Percentiles rank a stretch among this genome's conserved stretches.
Conservation (phyloP, 1,140 invertebrate species). For the Drosophila takahashii region DNA sequence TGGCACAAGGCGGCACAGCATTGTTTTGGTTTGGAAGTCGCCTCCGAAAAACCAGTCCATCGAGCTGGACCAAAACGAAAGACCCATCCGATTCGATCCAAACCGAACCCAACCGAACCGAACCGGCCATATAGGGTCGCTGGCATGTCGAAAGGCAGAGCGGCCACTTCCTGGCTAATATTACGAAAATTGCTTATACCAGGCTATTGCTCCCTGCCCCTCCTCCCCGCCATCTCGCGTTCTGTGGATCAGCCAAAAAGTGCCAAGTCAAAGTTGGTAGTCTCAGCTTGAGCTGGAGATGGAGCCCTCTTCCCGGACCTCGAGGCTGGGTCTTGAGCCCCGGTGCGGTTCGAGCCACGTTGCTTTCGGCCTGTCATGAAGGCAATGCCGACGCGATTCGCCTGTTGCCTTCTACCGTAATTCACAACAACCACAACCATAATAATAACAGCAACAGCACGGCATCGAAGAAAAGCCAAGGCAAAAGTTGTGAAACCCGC, state of each 20-base stretch:
- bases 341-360: conserved; percentile 10
- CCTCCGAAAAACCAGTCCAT: conserved; percentile 43
- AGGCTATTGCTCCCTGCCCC: conserved; percentile 39
- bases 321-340: background rate
- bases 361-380: conserved; percentile 42
- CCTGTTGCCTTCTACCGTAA: conserved; percentile 79
- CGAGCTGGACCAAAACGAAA: conserved; percentile 29
- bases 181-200: conserved; percentile 82
- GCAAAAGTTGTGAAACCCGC: conserved; percentile 71
- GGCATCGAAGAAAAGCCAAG: conserved; percentile 57
- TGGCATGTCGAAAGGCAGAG: conserved; percentile 60
- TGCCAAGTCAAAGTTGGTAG: conserved; percentile 50
- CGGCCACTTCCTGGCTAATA: conserved; percentile 79
- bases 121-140: conserved; percentile 72
- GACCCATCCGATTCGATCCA: conserved; percentile 31
- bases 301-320: conserved; percentile 17
- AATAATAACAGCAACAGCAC: conserved; percentile 52
- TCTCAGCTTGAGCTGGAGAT: conserved; percentile 23
- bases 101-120: conserved; percentile 33
- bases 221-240: background rate
- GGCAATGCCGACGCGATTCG: conserved; percentile 49
- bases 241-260: conserved; percentile 64
- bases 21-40: conserved; percentile 50
- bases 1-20: conserved; percentile 70
- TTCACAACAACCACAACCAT: conserved; percentile 70